Base-by-base conservation (phyloP, 2,888 invertebrate species). In the Torymus auratus region DNA sequence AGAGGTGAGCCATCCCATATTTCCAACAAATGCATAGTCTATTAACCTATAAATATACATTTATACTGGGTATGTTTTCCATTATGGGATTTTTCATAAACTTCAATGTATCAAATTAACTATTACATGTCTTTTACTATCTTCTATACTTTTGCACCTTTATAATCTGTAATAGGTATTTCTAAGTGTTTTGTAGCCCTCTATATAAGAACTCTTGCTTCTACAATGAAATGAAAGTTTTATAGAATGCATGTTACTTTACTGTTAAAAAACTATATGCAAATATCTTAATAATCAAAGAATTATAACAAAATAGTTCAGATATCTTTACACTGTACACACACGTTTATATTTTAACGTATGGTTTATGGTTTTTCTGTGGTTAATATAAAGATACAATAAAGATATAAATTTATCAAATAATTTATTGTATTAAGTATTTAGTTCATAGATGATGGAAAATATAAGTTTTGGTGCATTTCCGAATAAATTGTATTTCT, bases 1-100 rank as follows among this genome's bases (percentile, higher is more conserved):
- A 89, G 90, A 91, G 89, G 91, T 90, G 85, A 89, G 88, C 80
- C 55, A n/a, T 61, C 20, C n/a, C 20, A 41, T 11, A 58, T 15
- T 67, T 70, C 53, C 50, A 64, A 28, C 4, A 20, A 56, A 41
- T 20, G 23, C 15, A 58, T n/a, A 50, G 71, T 61, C 85, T 84
- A 83, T 86, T 87, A 87, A 86, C 85, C 85, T 80, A 86, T 87
- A 89, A 88, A 88, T 89, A 87, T 87, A 87, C 86, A 85, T 85
- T 72, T 70, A 28, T 5, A 65, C 28, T 28, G 28, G 3, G 28
- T 28, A 28, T 28, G 28, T 28, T 28, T 28, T 28, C 28, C 28
- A 28, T 28, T 28, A 28, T 28, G 28, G 28, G 3, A 28, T 28
- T 7, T 28, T 28, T 28, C 7, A 4, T 28, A 28, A 2, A 28